Conservation (phyloP, 1,140 invertebrate species). For the Lordiphosa stackelbergi region DNA sequence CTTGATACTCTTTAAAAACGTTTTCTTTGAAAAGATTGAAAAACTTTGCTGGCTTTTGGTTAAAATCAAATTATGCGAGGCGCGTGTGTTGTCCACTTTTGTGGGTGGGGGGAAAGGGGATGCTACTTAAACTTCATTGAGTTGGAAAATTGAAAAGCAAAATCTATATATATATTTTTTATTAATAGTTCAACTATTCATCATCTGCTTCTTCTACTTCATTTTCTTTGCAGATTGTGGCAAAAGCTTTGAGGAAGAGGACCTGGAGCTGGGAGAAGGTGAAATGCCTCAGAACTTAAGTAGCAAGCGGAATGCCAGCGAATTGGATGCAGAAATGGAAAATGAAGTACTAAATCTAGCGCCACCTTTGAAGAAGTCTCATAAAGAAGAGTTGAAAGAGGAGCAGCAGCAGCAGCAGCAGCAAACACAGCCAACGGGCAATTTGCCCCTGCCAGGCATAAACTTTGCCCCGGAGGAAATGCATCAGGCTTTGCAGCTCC, state of each 20-base stretch:
- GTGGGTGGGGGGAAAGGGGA: not conserved
- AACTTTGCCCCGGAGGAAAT: conserved; percentile 56
- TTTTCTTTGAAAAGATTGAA: conserved; percentile 33
- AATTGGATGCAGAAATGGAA: conserved; percentile 41
- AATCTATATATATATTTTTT: conserved; percentile 44
- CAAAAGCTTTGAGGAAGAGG: conserved; percentile 57
- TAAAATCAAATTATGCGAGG: conserved; percentile 54
- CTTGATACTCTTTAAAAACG: conserved; percentile 23
- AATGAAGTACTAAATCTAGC: conserved; percentile 65
- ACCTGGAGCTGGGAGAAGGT: conserved; percentile 32
- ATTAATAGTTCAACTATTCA: conserved; percentile 19
- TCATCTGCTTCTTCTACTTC: conserved; percentile 8
- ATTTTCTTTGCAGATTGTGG: conserved; percentile 54
- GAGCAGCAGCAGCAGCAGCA: conserved; percentile 5
- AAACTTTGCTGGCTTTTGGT: conserved; percentile 29
- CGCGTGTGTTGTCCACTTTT: conserved; percentile 34
- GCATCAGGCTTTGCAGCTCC: conserved; percentile 74
- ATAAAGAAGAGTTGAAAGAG: conserved; percentile 11
- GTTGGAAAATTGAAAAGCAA: conserved; percentile 76
- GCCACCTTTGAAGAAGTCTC: conserved; percentile 47
- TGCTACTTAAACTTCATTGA: conserved; percentile 72
- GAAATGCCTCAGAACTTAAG: conserved; percentile 63
- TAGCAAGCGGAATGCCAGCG: conserved; percentile 55
- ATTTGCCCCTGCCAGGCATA: conserved; percentile 35
- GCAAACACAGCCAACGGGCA: conserved; percentile 18